phyloP scores from a whole-genome alignment of 2,888 invertebrate genomes.

The Lasioglossum zephyrum region DNA sequence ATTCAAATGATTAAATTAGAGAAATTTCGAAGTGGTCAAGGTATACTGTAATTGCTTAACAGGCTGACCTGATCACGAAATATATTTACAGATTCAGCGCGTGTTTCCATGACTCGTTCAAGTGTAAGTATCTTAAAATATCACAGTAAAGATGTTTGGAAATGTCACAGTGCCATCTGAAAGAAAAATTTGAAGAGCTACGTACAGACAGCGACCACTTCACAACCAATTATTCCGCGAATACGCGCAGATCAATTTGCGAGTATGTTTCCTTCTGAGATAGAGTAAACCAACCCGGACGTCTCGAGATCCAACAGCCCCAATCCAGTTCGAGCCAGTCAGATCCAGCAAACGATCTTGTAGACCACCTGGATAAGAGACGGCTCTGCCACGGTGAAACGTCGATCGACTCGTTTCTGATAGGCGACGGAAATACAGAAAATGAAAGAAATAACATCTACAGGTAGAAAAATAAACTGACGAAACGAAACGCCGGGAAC shows the following conservation, averaged over 20 bases:
- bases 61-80: not conserved
- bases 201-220: not conserved
- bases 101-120: not conserved
- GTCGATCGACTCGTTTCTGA: conserved; percentile 32
- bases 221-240: conserved; percentile 65
- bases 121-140: not conserved
- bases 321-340: conserved; percentile 79
- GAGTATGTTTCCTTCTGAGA: conserved; percentile 43
- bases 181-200: conserved; percentile 8
- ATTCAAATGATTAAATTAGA: no score
- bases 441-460: not conserved
- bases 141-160: not conserved
- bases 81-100: not conserved
- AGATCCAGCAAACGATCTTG: conserved; percentile 68
- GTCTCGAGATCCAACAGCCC: conserved; percentile 76
- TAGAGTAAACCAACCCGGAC: conserved; percentile 59
- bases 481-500: not conserved
- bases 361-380: conserved; percentile 72
- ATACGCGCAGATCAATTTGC: conserved; percentile 49
- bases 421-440: not conserved
- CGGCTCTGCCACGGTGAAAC: conserved; percentile 35
- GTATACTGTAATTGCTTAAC: not conserved
- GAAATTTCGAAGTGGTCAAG: no score
- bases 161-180: not conserved
- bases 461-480: not conserved